Conservation (phyloP, 2,888 invertebrate species). For the Lithophane socia region DNA sequence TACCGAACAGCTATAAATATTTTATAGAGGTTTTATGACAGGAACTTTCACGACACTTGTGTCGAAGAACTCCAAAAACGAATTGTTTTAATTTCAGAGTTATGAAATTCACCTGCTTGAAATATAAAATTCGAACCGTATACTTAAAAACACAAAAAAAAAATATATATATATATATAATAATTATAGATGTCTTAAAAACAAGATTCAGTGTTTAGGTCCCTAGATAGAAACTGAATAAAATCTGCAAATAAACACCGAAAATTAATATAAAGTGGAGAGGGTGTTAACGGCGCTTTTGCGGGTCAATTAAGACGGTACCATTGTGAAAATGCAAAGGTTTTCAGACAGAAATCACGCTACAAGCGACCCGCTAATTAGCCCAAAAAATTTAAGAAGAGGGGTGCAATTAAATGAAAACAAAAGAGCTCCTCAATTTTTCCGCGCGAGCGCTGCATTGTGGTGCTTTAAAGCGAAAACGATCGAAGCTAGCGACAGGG, state of each 20-base stretch:
- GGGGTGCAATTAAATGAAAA: slow-evolving; percentile 57
- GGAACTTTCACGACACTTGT: slow-evolving; percentile 14
- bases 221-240: background rate
- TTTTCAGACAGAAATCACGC: slow-evolving; percentile 53
- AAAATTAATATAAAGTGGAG: slow-evolving; percentile 54
- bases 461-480: slow-evolving; percentile 7
- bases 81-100: background rate
- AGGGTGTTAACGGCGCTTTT: slow-evolving; percentile 58
- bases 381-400: slow-evolving; percentile 53
- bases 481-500: slow-evolving; percentile 22
- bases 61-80: background rate
- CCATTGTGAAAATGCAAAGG: slow-evolving; percentile 58
- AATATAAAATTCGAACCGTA: background rate
- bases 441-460: slow-evolving; percentile 12
- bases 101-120: slow-evolving; percentile 2
- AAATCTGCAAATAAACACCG: background rate
- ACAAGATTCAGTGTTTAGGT: no score
- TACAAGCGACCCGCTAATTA: slow-evolving; percentile 59
- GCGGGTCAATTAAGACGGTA: slow-evolving; percentile 55
- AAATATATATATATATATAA: no score
- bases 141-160: no score
- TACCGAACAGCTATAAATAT: slow-evolving; percentile 7
- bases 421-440: slow-evolving; percentile 46
- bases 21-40: slow-evolving; percentile 26
- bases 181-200: no score